Evolutionary conservation across 2,797 vertebrate genomes (phyloP).

Genomic region (Petrocephalus schoutedeni): DNA sequence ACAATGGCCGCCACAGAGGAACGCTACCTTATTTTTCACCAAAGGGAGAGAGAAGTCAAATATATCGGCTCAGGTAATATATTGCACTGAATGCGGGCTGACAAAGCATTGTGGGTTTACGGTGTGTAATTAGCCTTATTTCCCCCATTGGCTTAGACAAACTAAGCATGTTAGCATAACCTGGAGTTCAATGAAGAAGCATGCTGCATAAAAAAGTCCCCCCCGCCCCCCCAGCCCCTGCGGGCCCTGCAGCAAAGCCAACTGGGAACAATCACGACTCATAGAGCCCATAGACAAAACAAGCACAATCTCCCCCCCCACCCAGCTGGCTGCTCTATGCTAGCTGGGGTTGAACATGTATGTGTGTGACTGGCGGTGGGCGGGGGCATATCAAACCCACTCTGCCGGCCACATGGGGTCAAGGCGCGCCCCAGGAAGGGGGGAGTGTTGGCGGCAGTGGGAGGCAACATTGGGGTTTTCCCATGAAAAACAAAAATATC

Average conservation of each 20-base stretch:
- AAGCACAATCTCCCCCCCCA: constrained; percentile 22
- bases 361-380: neutral
- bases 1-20: neutral
- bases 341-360: constrained; percentile 29
- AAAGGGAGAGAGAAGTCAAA: constrained; percentile 29
- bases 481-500: constrained; percentile 17
- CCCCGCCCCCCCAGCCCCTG: neutral
- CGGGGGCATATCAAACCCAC: neutral
- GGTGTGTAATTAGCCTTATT: constrained; percentile 37
- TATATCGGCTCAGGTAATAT: constrained; percentile 37
- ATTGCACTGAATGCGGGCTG: constrained; percentile 41
- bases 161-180: constrained; percentile 40
- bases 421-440: neutral
- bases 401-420: neutral
- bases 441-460: neutral
- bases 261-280: constrained; percentile 28
- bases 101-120: constrained; percentile 42
- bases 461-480: constrained; percentile 17
- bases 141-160: constrained; percentile 36
- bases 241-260: constrained; percentile 26
- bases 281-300: constrained; percentile 35
- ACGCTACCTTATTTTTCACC: constrained; percentile 17
- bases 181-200: constrained; percentile 38
- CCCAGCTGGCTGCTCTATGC: constrained; percentile 32
- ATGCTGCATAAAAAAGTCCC: constrained; percentile 23